These are phyloP conservation scores for Cerceris ruficornis DNA, from an alignment of 2,888 invertebrate species.

Conservation along the genomic window DNA sequence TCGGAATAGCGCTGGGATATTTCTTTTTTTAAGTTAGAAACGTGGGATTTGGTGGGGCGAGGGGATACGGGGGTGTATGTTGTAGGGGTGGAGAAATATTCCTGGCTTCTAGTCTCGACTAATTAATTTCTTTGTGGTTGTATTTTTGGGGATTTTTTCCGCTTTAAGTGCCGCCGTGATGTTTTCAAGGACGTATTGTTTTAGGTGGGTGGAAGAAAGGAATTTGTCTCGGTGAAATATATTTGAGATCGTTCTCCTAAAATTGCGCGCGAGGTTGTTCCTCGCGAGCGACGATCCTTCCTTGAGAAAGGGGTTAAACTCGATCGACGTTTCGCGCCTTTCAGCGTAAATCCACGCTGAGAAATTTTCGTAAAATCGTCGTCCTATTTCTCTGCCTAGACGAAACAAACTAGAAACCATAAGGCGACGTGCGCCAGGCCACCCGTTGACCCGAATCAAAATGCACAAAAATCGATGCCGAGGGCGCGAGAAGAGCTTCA, in stretches of 20 bases:
- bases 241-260: slow-evolving; percentile 17
- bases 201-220: neutral
- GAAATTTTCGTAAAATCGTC: slow-evolving; percentile 44
- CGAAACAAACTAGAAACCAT: slow-evolving; percentile 49
- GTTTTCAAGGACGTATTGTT: neutral
- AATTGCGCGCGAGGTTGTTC: slow-evolving; percentile 15
- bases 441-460: slow-evolving; percentile 28
- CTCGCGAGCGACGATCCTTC: neutral
- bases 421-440: slow-evolving; percentile 25
- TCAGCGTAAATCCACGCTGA: slow-evolving; percentile 27
- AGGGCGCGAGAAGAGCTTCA: neutral
- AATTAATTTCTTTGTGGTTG: too few relatives aligned
- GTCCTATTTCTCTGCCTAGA: slow-evolving; percentile 33
- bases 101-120: too few relatives aligned
- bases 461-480: slow-evolving; percentile 25
- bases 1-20: too few relatives aligned
- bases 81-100: too few relatives aligned
- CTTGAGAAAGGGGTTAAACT: neutral
- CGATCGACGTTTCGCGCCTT: slow-evolving; percentile 1
- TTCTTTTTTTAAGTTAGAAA: too few relatives aligned
- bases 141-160: too few relatives aligned
- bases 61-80: too few relatives aligned
- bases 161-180: too few relatives aligned
- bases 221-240: slow-evolving; percentile 31
- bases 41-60: too few relatives aligned